phyloP scores from a whole-genome alignment of 1,140 invertebrate genomes.

The Helicoverpa armigera region DNA sequence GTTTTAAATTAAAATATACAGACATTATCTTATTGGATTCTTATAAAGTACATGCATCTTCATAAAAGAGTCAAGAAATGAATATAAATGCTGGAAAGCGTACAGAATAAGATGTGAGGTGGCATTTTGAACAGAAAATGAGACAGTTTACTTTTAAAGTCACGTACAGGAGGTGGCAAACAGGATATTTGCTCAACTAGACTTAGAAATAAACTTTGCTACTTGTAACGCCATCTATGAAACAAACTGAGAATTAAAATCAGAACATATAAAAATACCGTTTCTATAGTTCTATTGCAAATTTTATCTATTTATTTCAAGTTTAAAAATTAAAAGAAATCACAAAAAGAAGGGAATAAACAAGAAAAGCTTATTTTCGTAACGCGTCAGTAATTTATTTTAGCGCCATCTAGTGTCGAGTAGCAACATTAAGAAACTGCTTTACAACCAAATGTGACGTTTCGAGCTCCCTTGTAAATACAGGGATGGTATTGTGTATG shows the following conservation, averaged over 20 bases:
- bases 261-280: not conserved
- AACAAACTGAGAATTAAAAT: not conserved
- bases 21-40: conserved; percentile 60
- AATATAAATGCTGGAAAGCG: conserved; percentile 78
- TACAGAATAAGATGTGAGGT: conserved; percentile 80
- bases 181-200: conserved; percentile 40
- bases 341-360: not conserved
- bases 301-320: not conserved
- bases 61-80: conserved; percentile 76
- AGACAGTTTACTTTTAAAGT: conserved; percentile 80
- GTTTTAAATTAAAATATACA: conserved; percentile 34
- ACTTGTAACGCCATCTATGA: conserved; percentile 69
- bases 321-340: not conserved
- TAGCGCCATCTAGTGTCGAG: conserved; percentile 69
- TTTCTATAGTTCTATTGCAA: too few species aligned
- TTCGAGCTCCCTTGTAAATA: conserved; percentile 36
- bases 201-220: not conserved
- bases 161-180: conserved; percentile 71
- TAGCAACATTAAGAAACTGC: conserved; percentile 66
- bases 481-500: conserved; percentile 52
- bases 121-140: conserved; percentile 82
- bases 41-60: conserved; percentile 71
- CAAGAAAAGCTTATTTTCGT: not conserved
- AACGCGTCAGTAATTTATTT: not conserved
- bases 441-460: conserved; percentile 62